These are phyloP conservation scores for sheep (Ovis aries) DNA, from an alignment of 2,113 vertebrate species.

Conservation along the genomic window ARS-UI_Ramb_v3.0 NC_056054.1:153303001-153303500, in stretches of 20 bases:
- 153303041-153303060: not conserved
- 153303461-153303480: not conserved
- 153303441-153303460: not conserved
- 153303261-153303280: no score
- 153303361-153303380: not conserved
- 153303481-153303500: not conserved
- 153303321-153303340: accelerated
- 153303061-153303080: not conserved
- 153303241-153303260: no score
- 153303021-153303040: not conserved
- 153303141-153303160: not conserved
- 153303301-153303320: not conserved
- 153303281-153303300: no score
- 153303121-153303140: not conserved
- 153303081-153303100: not conserved
- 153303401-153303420: not conserved
- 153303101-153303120: not conserved
- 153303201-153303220: not conserved
- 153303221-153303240: not conserved
- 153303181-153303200: not conserved
- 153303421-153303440: not conserved
- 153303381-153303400: not conserved
- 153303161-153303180: not conserved
- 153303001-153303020: not conserved
- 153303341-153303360: not conserved